These are phyloP conservation scores for Coccyzus lansbergi DNA, from an alignment of 2,797 vertebrate species.

Conservation along the genomic window DNA sequence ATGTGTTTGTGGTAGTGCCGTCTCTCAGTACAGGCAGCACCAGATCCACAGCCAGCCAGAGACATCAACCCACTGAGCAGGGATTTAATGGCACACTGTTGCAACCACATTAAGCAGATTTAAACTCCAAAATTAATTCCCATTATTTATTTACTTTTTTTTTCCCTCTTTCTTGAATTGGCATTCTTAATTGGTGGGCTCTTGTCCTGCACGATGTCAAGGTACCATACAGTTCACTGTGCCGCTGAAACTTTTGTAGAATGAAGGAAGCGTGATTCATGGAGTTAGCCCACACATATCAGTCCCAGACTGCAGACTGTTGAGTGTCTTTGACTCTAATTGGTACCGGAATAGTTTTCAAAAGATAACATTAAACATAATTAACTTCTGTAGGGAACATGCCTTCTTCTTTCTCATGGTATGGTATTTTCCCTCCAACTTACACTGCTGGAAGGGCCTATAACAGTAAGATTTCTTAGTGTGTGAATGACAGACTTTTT, in stretches of 20 bases:
- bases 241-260: background rate
- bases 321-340: background rate
- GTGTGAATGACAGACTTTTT: background rate
- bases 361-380: background rate
- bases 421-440: background rate
- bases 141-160: background rate
- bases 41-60: background rate
- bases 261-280: background rate
- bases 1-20: background rate
- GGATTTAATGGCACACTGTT: background rate
- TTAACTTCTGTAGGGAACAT: background rate
- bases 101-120: background rate
- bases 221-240: background rate
- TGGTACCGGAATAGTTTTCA: background rate
- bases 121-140: background rate
- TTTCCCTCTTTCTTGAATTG: background rate
- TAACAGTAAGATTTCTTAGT: background rate
- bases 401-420: background rate
- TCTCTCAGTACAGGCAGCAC: background rate
- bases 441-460: background rate
- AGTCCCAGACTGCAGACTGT: background rate
- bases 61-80: background rate
- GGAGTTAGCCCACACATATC: background rate
- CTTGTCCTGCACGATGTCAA: background rate
- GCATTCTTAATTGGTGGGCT: background rate